phyloP scores from a whole-genome alignment of 2,888 invertebrate species.

The Eupithecia insigniata region DNA sequence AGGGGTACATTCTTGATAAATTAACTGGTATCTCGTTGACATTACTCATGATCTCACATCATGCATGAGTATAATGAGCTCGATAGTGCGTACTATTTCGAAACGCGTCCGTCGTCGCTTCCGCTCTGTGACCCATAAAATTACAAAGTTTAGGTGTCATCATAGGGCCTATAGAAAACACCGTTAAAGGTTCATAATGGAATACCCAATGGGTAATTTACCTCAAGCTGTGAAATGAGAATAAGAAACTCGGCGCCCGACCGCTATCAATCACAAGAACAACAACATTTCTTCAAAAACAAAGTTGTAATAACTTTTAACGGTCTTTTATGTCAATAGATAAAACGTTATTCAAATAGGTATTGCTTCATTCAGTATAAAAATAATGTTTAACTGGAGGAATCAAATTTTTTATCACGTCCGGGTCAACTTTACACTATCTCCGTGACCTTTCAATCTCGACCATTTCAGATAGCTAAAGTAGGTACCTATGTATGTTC shows the following conservation, averaged over 20 bases:
- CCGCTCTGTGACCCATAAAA: constrained; percentile 73
- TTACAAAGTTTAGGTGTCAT: constrained; percentile 55
- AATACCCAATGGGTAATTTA: background rate
- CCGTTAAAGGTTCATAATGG: background rate
- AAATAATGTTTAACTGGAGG: constrained; percentile 48
- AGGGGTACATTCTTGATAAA: constrained; percentile 51
- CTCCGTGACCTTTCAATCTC: constrained; percentile 76
- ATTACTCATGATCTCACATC: constrained; percentile 65
- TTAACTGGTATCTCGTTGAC: constrained; percentile 57
- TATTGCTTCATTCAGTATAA: constrained; percentile 35
- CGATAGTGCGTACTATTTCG: constrained; percentile 78
- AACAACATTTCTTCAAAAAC: background rate
- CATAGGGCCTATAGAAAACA: constrained; percentile 17
- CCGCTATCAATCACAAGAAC: background rate
- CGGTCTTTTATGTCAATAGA: background rate
- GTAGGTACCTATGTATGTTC: constrained; percentile 59
- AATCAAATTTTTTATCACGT: constrained; percentile 72
- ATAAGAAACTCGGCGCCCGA: constrained; percentile 9
- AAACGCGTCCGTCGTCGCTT: constrained; percentile 75
- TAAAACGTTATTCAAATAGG: background rate
- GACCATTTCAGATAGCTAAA: constrained; percentile 66
- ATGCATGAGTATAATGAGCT: constrained; percentile 62
- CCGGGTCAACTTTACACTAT: constrained; percentile 81
- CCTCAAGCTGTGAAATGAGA: constrained; percentile 8
- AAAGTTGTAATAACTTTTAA: background rate